A percentile compares a stretch with the other conserved stretches of the same genome.
Conservation (phyloP, 30 jellyfish, hydroid and myxozoan genomes). For the Aurelia coerulea region DNA sequence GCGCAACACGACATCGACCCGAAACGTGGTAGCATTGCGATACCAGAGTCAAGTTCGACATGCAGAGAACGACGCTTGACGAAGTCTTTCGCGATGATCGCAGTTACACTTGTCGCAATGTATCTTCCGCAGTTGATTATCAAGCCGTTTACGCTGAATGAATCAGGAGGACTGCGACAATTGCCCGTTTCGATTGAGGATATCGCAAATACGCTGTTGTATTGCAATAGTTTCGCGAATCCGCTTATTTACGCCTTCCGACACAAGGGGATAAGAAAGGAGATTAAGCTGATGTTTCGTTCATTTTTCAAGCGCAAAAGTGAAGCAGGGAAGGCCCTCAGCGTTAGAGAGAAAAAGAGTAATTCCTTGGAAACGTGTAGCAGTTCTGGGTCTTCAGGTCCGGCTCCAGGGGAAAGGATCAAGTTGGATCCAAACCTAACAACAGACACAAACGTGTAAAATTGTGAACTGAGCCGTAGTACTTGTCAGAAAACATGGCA, state of each 20-base stretch:
- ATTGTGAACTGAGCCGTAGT: too few species aligned
- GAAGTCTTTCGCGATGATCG: conserved; percentile 65
- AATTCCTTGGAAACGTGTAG: conserved; percentile 39
- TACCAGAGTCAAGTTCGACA: conserved; percentile 34
- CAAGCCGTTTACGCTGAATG: conserved; percentile 55
- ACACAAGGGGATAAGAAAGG: conserved; percentile 61
- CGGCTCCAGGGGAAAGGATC: background rate
- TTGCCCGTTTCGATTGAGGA: conserved; percentile 59
- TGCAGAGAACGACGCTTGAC: conserved; percentile 57
- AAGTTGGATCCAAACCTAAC: background rate
- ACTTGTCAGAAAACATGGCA: too few species aligned
- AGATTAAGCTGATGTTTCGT: conserved; percentile 40
- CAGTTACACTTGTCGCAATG: conserved; percentile 58
- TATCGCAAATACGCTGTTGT: conserved; percentile 66
- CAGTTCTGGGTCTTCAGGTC: conserved; percentile 35
- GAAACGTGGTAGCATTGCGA: conserved; percentile 13
- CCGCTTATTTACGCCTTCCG: conserved; percentile 72
- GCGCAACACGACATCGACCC: conserved; percentile 16
- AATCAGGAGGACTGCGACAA: conserved; percentile 22
- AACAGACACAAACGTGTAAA: conserved; percentile 4
- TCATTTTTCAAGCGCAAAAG: background rate
- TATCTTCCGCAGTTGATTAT: conserved; percentile 70
- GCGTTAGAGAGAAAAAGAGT: conserved; percentile 12
- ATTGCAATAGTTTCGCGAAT: conserved; percentile 75
- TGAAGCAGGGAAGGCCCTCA: background rate